A percentile compares a stretch with the other conserved stretches of the same genome.
Evolutionary conservation across 2,113 vertebrate species (phyloP).

Genomic region (Marmota monax): DNA sequence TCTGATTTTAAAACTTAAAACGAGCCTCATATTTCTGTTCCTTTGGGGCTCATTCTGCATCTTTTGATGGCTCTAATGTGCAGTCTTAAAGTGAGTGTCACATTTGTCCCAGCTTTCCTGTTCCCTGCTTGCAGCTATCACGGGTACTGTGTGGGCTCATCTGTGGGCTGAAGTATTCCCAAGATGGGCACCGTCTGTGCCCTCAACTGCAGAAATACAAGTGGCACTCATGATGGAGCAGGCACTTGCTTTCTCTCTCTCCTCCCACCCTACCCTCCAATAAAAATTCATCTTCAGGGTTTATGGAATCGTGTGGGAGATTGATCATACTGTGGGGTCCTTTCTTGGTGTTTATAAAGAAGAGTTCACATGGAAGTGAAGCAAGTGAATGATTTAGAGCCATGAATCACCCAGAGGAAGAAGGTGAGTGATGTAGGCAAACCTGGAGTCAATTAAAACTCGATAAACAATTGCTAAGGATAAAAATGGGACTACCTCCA

Average conservation of each 20-base stretch:
- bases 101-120: background rate
- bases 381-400: background rate
- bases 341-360: constrained; percentile 18
- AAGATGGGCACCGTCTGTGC: background rate
- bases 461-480: background rate
- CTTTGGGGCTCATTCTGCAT: background rate
- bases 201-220: background rate
- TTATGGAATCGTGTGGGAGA: background rate
- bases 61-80: constrained; percentile 14
- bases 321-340: background rate
- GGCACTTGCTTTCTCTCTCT: background rate
- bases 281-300: background rate
- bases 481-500: background rate
- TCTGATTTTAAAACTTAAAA: constrained; percentile 59
- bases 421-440: background rate
- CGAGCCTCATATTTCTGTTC: constrained; percentile 54
- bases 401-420: background rate
- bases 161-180: background rate
- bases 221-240: background rate
- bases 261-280: background rate
- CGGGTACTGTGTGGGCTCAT: background rate
- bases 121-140: background rate
- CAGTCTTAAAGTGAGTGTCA: background rate
- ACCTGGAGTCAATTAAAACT: background rate
- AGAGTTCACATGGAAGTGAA: background rate